A percentile compares a stretch with the other conserved stretches of the same genome.
Conservation (phyloP, 2,888 invertebrate species). For the Hoplodrina blanda region DNA sequence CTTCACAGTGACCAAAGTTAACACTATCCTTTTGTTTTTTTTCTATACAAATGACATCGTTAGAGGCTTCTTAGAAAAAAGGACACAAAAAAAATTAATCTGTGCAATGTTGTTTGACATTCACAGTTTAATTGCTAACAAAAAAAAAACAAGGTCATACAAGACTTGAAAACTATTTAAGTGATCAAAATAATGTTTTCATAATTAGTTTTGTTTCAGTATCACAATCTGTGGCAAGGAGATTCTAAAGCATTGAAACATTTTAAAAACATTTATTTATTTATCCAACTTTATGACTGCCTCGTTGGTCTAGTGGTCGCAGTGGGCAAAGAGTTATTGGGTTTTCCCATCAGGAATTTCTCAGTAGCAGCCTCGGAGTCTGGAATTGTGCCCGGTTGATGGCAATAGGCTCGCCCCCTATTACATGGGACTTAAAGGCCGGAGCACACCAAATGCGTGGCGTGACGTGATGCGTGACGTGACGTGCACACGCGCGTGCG, state of each 20-base stretch:
- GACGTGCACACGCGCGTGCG: too few relatives aligned
- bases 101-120: constrained; percentile 48
- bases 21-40: constrained; percentile 20
- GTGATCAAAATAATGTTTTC: constrained; percentile 4
- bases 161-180: constrained; percentile 13
- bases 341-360: too few relatives aligned
- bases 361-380: too few relatives aligned
- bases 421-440: too few relatives aligned
- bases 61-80: constrained; percentile 4
- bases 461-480: too few relatives aligned
- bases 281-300: too few relatives aligned
- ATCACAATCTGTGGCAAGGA: neutral
- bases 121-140: constrained; percentile 27
- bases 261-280: neutral
- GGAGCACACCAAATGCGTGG: too few relatives aligned
- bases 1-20: neutral
- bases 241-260: neutral
- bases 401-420: too few relatives aligned
- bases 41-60: constrained; percentile 10
- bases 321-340: too few relatives aligned
- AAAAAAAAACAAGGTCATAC: constrained; percentile 33
- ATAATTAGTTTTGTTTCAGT: constrained; percentile 9
- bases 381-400: too few relatives aligned
- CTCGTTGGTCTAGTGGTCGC: too few relatives aligned
- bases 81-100: neutral